Base-by-base conservation (phyloP, 2,113 vertebrate species). In the Muntiacus muntjak region DNA sequence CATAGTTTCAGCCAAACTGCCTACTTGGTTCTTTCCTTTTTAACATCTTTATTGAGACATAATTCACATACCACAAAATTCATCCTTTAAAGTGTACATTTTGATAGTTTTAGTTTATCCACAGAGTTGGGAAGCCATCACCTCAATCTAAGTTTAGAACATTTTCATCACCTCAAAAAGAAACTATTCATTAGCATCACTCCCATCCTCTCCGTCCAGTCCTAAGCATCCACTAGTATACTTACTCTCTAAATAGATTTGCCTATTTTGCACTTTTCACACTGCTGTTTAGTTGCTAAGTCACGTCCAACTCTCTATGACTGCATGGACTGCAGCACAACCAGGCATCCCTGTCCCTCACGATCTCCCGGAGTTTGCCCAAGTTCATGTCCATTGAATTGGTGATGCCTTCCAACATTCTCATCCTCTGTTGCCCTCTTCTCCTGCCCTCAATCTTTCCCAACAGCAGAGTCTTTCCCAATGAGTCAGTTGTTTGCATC, bases 31-130 rank as follows among this genome's bases (percentile, higher is more conserved):
- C 45, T 95, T 95, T 92, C 19, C 40, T 71, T 67, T 82, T 45
- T 12, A 87, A 67, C 7, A 50, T 87, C 23, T 91, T 84, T 87
- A 90, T 81, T 89, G n/a, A 93, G 15, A 92, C 79, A 64, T 13
- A 67, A 92, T 90, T 97, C 82, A 94, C 33, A 45, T 55, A 64
- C 50, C 50, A 96, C n/a, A 78, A 60, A 97, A 96, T 26, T 58
- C 43, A 92, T 13, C 25, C 30, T 21, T 76, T 83, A 33, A 45
- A 52, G 23, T 96, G 7, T 71, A 87, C 5, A 40, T 28, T 62
- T 97, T 25, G 30, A n/a, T 89, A 43, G 10, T 88, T 94, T 94
- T 79, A 52, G 43, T 33, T 54, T 45, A 86, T 40, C 60, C 47
- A 40, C 10, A 85, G 40, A 64, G 57, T 57, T 83, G 10, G 16